phyloP scores from a whole-genome alignment of 2,797 vertebrate genomes.

The Gymnocypris eckloni region DNA sequence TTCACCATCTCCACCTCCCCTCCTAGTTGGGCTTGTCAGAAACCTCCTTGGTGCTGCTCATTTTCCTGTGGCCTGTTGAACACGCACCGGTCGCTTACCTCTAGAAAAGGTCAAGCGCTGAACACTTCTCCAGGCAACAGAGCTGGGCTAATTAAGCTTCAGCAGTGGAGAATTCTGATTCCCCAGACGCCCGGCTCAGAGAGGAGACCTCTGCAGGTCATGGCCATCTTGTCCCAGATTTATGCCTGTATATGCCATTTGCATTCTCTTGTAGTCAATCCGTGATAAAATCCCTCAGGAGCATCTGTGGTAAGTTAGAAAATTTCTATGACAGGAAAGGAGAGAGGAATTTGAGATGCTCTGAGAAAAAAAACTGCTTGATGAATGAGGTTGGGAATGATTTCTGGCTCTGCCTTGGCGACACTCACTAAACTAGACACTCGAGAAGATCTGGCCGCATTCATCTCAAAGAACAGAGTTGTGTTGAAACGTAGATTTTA shows the following conservation, averaged over 20 bases:
- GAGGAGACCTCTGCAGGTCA: conserved; percentile 64
- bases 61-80: conserved; percentile 72
- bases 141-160: conserved; percentile 75
- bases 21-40: conserved; percentile 56
- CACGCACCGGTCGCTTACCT: conserved; percentile 72
- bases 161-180: conserved; percentile 65
- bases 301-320: conserved; percentile 48
- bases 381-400: conserved; percentile 59
- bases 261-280: conserved; percentile 61
- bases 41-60: conserved; percentile 63
- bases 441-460: conserved; percentile 9
- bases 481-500: neutral
- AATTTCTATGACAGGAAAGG: conserved; percentile 59
- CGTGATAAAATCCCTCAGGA: conserved; percentile 55
- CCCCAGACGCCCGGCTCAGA: conserved; percentile 63
- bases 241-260: conserved; percentile 62
- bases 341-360: conserved; percentile 47
- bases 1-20: conserved; percentile 31
- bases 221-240: conserved; percentile 69
- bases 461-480: conserved; percentile 5
- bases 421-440: conserved; percentile 41
- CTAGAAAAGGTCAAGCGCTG: conserved; percentile 78
- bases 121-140: conserved; percentile 70
- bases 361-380: conserved; percentile 42
- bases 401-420: conserved; percentile 43